Base-by-base conservation (phyloP, 2,888 invertebrate genomes). In the Tigriopus californicus region DNA sequence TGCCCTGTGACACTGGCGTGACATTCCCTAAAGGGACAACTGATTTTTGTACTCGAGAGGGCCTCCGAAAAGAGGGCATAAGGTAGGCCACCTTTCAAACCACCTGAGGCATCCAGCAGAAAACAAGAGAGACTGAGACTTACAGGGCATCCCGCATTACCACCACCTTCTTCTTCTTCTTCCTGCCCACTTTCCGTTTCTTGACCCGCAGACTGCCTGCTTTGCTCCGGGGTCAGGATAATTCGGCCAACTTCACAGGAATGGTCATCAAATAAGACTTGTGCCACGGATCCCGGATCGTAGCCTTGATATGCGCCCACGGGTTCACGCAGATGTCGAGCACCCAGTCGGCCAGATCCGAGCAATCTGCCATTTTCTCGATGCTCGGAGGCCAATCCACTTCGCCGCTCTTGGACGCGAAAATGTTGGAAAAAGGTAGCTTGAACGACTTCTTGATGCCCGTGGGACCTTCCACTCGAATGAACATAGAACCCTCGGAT, bases 251-350 rank as follows among this genome's bases (percentile, higher is more conserved):
- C 22, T 56, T 42, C 22, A 56, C 56, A 12, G 56, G 56, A 22
- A 56, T 56, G 46, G 56, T 42, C n/a, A 56, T 18, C 41, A 56
- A 46, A 46, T 41, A 56, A n/a, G 44, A 22, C 24, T 46, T 41
- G 18, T 56, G 20, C 56, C 56, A 56, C 10, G 56, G 56, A 46
- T 56, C 56, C n/a, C 42, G 20, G n/a, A 56, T 25, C 11, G 56
- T 56, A 13, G 44, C 44, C 13, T 42, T 15, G 44, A 56, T 56
- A 18, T 56, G 20, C 12, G 20, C 46, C 44, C 6, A 46, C 8
- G 56, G 56, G 46, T 56, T 46, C 42, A 56, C 46, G 20, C 42
- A 22, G 4, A 33, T 46, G 18, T 33, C 18, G 8, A 56, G 22
- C 12, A 18, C 22, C 56, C 56, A 56, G 11, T 46, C 18, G 18